Evolutionary conservation across 2,888 invertebrate genomes (phyloP), one percentile per base, ranked within the genome.

Genomic region (Conops quadrifasciatus): DNA sequence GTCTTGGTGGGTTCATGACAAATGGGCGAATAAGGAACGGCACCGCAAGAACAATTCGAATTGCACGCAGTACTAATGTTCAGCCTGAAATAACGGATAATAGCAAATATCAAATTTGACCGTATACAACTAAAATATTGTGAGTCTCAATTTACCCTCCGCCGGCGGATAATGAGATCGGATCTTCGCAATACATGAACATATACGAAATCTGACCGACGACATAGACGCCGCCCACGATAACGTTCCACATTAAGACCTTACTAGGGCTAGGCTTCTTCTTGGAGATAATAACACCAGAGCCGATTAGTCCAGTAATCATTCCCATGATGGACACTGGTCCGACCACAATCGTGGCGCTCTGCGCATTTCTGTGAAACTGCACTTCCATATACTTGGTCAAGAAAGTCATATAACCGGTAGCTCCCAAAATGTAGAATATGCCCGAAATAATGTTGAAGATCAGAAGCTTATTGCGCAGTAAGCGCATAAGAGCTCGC

Each of bases 311-410:
- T 16, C 90, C 91, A 16, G 88, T 77, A 0, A 90, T 87, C 88
- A 90, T 90, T 65, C 90, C 89, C 43, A 89, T 77, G 67, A 91
- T 84, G 0, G 89, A 88, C 0, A 88, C 81, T 0, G 90, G 89
- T 30, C 90, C 93, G 75, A 91, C 89, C 72, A 92, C 86, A 73
- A 91, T 87, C 21, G 90, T 91, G 19, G 92, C 91, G 69, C 87
- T 87, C 15, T 90, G 89, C 0, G 92, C 88, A 0, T 89, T 88
- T 73, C 89, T 89, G 74, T 89, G 88, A 80, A 90, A 93, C 81
- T 92, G 91, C 11, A 92, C 91, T 84, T 93, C 93, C 80, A 93
- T 88, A 81, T 92, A 92, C 81, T 92, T 93, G 11, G 91, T 90
- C 77, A 92, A 86, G 81, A 91, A 93, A 15, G 91, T 92, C 80